Conservation (phyloP, 2,113 vertebrate genomes). For the Prionailurus bengalensis region DNA sequence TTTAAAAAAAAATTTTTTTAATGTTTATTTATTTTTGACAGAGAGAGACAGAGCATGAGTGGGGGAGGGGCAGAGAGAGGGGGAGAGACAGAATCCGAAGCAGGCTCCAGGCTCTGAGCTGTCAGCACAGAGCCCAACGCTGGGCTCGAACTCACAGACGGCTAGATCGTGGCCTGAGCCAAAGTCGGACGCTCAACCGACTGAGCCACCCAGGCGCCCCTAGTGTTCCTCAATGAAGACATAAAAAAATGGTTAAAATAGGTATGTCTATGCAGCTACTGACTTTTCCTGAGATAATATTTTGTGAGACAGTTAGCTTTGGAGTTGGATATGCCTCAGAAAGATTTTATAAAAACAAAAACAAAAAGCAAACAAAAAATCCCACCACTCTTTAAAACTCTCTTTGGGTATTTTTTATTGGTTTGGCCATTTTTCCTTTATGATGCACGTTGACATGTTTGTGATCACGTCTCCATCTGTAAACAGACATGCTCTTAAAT, state of each 20-base stretch:
- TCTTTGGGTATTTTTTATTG: not conserved
- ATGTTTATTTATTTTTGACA: too few species aligned
- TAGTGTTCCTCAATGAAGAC: not conserved
- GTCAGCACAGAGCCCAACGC: too few species aligned
- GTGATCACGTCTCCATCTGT: not conserved
- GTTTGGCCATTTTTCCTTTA: not conserved
- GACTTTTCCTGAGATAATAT: slow-evolving; percentile 40
- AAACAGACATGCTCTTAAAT: slow-evolving; percentile 23
- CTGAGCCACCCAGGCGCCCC: too few species aligned
- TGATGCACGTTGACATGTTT: not conserved
- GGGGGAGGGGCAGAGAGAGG: too few species aligned
- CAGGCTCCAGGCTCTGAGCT: too few species aligned
- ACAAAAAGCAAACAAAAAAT: too few species aligned
- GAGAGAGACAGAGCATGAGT: too few species aligned
- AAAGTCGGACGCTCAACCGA: too few species aligned
- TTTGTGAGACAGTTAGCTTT: not conserved
- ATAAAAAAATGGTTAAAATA: slow-evolving; percentile 41
- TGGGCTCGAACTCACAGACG: too few species aligned
- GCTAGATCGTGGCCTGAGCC: too few species aligned
- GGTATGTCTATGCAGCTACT: not conserved
- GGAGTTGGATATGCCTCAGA: not conserved
- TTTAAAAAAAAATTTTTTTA: too few species aligned
- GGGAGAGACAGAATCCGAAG: too few species aligned
- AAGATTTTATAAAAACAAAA: not conserved
- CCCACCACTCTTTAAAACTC: not conserved